Percentiles rank a stretch among this genome's conserved stretches.
Evolutionary conservation across 2,888 invertebrate genomes (phyloP).

Genomic region (Agapetus fuscipes): DNA sequence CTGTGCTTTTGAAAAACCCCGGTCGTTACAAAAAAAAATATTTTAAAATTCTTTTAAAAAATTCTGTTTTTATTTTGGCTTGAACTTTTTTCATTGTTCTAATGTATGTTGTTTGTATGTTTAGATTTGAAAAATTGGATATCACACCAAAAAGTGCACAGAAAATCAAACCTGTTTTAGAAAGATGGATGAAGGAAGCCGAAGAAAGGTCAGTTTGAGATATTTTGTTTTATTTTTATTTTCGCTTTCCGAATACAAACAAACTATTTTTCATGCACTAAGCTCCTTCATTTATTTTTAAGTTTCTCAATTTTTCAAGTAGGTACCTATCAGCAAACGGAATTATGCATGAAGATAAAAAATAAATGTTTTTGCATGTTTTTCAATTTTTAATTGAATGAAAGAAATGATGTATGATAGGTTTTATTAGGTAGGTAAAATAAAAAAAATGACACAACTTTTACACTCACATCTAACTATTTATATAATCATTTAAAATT

Average conservation of each 20-base stretch:
- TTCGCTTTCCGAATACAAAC: too few species aligned
- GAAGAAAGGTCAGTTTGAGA: conserved; percentile 74
- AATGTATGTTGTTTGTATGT: conserved; percentile 25
- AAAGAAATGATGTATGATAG: too few species aligned
- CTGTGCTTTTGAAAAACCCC: conserved; percentile 49
- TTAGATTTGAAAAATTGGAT: conserved; percentile 97
- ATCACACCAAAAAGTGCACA: conserved; percentile 99
- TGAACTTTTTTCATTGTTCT: conserved; percentile 13
- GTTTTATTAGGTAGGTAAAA: too few species aligned
- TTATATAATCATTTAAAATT: too few species aligned
- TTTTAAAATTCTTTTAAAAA: conserved; percentile 6
- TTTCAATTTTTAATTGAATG: too few species aligned
- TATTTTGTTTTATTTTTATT: conserved; percentile 7
- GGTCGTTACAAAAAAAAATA: background rate
- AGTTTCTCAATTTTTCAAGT: background rate
- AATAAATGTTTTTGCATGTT: too few species aligned
- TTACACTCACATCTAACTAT: too few species aligned
- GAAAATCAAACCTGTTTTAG: conserved; percentile 97
- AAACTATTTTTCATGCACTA: too few species aligned
- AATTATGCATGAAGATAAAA: too few species aligned
- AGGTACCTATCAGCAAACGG: too few species aligned
- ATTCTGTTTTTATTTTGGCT: conserved; percentile 9
- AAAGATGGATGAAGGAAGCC: conserved; percentile 98
- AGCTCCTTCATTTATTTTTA: too few species aligned
- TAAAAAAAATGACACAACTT: too few species aligned